Base-by-base conservation (phyloP, 1,140 invertebrate species). In the Spodoptera litura region DNA sequence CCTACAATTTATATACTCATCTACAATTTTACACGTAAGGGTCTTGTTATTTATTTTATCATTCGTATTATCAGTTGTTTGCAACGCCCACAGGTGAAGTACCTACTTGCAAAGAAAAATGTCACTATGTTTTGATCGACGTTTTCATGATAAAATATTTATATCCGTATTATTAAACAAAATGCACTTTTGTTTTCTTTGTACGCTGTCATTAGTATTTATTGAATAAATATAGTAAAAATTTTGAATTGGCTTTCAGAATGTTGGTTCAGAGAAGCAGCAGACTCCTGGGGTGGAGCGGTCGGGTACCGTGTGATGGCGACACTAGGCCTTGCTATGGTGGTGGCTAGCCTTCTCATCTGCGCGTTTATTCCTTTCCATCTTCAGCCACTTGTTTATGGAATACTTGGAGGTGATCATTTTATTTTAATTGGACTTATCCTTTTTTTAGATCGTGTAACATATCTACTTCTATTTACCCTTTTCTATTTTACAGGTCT, bases 241-340 rank as follows among this genome's bases (percentile, higher is more conserved):
- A 8, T 59, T 49, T 58, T 55, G 15, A 66, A 52, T 6, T 38
- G 44, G 13, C 20, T 62, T 76, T 91, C 84, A 95, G 94, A 95
- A 91, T 93, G 93, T 74, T 94, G 93, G 92, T 95, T 90, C 78
- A 84, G 93, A 73, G 94, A 95, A 70, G 93, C 92, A 15, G 90
- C 92, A n/a, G 93, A 95, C 31, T 92, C 93, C 10, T 95, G 94
- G 93, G 93, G 93, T 4, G 89, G 89, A 6, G 79, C 84, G 4
- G 71, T 86, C 1, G 93, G 91, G 0, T 91, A 91, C 68, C 88
- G 93, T 10, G 86, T 91, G 49, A 89, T 95, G 89, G 90, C 92
- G 11, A 61, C 86, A 11, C 31, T 91, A 5, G 94, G 94, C 6
- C 81, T 95, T 2, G 9, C 85, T 2, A 66, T 92, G 6, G 81